A percentile compares a stretch with the other conserved stretches of the same genome.
Conservation (phyloP, 2,797 vertebrate species). For the Octomys mimax region DNA sequence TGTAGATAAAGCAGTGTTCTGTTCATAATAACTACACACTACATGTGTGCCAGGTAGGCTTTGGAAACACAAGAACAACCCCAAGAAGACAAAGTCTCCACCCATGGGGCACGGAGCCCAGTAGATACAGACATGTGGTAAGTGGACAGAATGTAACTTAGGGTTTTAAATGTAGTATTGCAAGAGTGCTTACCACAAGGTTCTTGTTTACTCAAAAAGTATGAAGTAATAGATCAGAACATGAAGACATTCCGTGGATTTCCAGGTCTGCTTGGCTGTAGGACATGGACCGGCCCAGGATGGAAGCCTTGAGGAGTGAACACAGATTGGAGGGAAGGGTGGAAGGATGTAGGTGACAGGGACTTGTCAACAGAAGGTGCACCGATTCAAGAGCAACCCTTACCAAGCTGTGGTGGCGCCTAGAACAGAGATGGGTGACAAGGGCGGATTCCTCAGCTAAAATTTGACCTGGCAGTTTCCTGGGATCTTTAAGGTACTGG, state of each 20-base stretch:
- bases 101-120: background rate
- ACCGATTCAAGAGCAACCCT: background rate
- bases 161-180: background rate
- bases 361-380: rapidly evolving
- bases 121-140: background rate
- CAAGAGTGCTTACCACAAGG: background rate
- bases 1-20: background rate
- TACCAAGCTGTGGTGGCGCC: rapidly evolving
- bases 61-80: background rate
- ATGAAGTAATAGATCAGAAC: background rate
- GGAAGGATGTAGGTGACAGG: background rate
- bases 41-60: background rate
- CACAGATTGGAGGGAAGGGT: background rate
- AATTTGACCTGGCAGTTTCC: rapidly evolving
- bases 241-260: background rate
- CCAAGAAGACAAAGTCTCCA: background rate
- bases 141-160: background rate
- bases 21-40: background rate
- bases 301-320: background rate
- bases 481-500: rapidly evolving
- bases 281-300: background rate
- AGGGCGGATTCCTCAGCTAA: rapidly evolving
- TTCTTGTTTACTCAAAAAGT: background rate
- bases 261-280: background rate
- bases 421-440: rapidly evolving